Evolutionary conservation across 1,140 invertebrate species (phyloP), one percentile per base, ranked within the genome.

Genomic region (Myzus persicae): DNA sequence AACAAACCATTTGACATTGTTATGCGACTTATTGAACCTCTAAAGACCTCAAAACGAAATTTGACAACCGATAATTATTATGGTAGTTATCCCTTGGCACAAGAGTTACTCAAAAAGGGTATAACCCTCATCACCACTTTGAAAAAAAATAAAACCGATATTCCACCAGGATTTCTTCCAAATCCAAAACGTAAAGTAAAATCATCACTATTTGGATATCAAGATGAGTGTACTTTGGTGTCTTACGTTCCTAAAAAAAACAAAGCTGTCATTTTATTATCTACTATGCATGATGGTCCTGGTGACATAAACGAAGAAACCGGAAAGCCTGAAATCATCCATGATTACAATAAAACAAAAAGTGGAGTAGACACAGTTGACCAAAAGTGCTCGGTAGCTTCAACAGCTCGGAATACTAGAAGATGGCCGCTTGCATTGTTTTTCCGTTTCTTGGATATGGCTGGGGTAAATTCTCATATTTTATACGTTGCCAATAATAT

Each of bases 51-150:
- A 42, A 94, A 94, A 40, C 67, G 95, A 89, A 94, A 94, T 93
- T 88, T 95, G 24, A 95, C 94, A 36, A 94, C 94, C 90, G 95
- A 95, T 93, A 95, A 95, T 94, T 95, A 94, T 94, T 95, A 95
- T 94, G 94, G 94, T 26, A 94, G 94, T 18, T 91, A 95, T 31
- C 76, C 85, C 51, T 93, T 95, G 76, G 94, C 94, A 54, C 94
- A 95, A 93, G 93, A 94, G 38, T 94, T 95, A 93, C 94, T 94
- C 36, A 93, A 94, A 26, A 54, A 93, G 22, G 81, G 93, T 38
- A 93, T n/a, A 90, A 94, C 91, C 26, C 48, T 92, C 59, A 0
- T 82, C 7, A 40, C 31, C 24, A 92, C 91, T 31, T 4, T 92
- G 42, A 92, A 92, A 92, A 92, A 92, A 82, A 91, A 92, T 38